Percentiles rank a stretch among this genome's conserved stretches.
Conservation (phyloP, 2,113 vertebrate species). For the Syrmaticus mikado region DNA sequence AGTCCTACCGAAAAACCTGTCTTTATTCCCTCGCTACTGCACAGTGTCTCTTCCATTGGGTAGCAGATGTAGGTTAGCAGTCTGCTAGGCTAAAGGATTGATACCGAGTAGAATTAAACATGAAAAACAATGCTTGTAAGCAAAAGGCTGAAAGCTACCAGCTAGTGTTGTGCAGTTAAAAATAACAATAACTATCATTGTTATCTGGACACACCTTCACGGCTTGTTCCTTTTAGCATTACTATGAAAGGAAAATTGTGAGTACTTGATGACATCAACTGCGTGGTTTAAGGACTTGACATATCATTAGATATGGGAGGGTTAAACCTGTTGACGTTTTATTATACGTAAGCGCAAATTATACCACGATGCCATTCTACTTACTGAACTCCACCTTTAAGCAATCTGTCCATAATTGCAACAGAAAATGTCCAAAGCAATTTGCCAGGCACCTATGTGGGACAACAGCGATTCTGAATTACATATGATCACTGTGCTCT, state of each 20-base stretch:
- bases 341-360: neutral
- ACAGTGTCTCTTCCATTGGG: neutral
- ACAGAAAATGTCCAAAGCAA: conserved; percentile 48
- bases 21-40: neutral
- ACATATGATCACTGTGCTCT: conserved; percentile 48
- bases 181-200: neutral
- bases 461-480: conserved; percentile 54
- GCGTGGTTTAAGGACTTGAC: neutral
- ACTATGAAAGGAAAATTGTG: neutral
- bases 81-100: neutral
- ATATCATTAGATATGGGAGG: neutral
- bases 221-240: neutral
- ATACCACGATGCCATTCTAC: neutral
- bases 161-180: neutral
- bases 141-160: neutral
- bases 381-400: conserved; percentile 32
- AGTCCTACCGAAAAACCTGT: neutral
- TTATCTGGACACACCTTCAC: neutral
- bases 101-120: neutral
- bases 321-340: conserved; percentile 23
- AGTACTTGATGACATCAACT: neutral
- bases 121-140: conserved; percentile 2
- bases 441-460: conserved; percentile 52
- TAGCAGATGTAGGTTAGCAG: neutral
- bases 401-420: conserved; percentile 55